These are phyloP conservation scores for Helicoverpa armigera DNA, from an alignment of 1,140 invertebrate genomes.

Conservation along the genomic window DNA sequence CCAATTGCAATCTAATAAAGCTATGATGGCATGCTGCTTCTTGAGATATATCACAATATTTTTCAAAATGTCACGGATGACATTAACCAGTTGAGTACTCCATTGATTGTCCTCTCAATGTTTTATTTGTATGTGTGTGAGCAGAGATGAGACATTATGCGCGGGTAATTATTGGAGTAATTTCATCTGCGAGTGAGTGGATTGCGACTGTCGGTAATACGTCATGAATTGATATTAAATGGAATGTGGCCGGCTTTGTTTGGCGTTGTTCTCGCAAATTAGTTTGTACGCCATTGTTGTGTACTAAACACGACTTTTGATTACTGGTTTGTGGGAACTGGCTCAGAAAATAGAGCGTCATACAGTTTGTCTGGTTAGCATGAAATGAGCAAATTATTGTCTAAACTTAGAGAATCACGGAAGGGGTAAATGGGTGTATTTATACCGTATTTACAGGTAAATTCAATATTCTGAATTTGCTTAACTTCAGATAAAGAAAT, in stretches of 20 bases:
- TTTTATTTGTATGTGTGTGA: not conserved
- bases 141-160: constrained; percentile 28
- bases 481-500: too few species aligned
- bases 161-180: constrained; percentile 38
- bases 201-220: constrained; percentile 33
- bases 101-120: too few species aligned
- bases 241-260: not conserved
- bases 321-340: too few species aligned
- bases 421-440: too few species aligned
- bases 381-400: not conserved
- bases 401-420: not conserved
- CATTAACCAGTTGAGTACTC: too few species aligned
- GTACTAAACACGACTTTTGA: not conserved
- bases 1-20: too few species aligned
- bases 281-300: not conserved
- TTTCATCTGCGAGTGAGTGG: constrained; percentile 25
- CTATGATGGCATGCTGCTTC: too few species aligned
- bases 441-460: too few species aligned
- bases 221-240: constrained; percentile 31
- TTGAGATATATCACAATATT: too few species aligned
- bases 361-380: not conserved
- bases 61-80: too few species aligned
- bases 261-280: not conserved
- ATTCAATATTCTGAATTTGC: too few species aligned
- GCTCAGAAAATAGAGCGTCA: not conserved